Evolutionary conservation across 2,888 invertebrate genomes (phyloP), one percentile per base, ranked within the genome.

Genomic region (Mellilla xanthometata): DNA sequence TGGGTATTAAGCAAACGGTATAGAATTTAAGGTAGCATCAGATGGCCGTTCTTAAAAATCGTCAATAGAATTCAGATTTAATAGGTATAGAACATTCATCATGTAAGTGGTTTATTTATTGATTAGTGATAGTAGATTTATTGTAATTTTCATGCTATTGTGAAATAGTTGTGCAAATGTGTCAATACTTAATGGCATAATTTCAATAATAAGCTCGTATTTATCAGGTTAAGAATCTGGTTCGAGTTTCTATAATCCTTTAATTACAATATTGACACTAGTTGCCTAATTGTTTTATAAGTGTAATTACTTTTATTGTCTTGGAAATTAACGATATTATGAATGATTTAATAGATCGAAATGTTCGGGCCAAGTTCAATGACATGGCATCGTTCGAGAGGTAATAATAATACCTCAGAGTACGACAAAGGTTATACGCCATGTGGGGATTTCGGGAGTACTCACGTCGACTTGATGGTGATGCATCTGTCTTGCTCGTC

Each of bases 401-500:
- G 41, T 38, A 38, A 40, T 32, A 42, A 38, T 43, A 39, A 31
- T 36, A 32, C 23, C 26, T 29, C 5, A 12, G 33, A 30, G 8
- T 9, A 47, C 28, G 54, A 58, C 35, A 56, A 59, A 62, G 62
- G 60, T 69, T 66, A 63, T 62, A 26, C 56, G 62, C 71, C 74
- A 76, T 76, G 74, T 64, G 71, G 69, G 50, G 52, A 45, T 34
- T 39, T 49, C 2, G 15, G 22, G n/a, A 38, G 29, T 58, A 93
- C 96, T 94, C 90, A 98, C 97, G 99, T 99, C 45, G 99, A 99
- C 91, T 99, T 99, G 91, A 99, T 99, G 85, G 99, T 99, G 90
- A 99, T 99, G 86, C 99, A 99, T 89, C 99, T 94, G 91, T 99
- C 99, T 84, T 99, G 99, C 89, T 99, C 99, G 90, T 99, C 99